Evolutionary conservation across 2,888 invertebrate species (phyloP), one percentile per base, ranked within the genome.

Genomic region (Tipula vernalis): DNA sequence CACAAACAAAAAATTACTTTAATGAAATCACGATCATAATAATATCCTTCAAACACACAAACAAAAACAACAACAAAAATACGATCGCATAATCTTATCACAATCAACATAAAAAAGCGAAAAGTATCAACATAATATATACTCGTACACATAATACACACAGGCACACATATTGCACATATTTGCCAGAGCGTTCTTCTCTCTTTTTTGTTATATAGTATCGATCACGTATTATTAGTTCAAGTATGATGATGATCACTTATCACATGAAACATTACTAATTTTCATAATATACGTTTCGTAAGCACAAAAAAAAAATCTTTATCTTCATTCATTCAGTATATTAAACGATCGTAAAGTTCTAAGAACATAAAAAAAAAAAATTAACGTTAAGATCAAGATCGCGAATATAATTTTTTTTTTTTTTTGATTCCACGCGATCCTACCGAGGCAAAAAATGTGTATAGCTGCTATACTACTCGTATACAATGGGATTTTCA

Each of bases 211-310:
- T 28, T 71, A 47, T 71, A 71, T 71, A 71, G 71, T 71, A 71
- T 71, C 71, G 71, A 71, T 71, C 71, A 71, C 71, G 71, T 71
- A 71, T 71, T 71, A 71, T 71, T 71, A 71, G 71, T 71, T 71
- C 71, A 71, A 71, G 71, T 71, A 71, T 71, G 10, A 71, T 71
- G 71, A 28, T 71, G 71, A 71, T 71, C 71, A 71, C 71, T 71
- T 71, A 71, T 71, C 71, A 71, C 71, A 71, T 71, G 71, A 71
- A 71, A 71, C 71, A 71, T 71, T 71, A 71, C 71, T 71, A 71
- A 71, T 71, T 71, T 71, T 71, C 71, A 71, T 71, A 71, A 71
- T 71, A 71, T 28, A 71, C 28, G 71, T 71, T 71, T 71, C 71
- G 71, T 71, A 71, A 71, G 28, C 71, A 28, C 71, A 71, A 71